Base-by-base conservation (phyloP, 2,797 vertebrate species). In the Vespertilio murinus region DNA sequence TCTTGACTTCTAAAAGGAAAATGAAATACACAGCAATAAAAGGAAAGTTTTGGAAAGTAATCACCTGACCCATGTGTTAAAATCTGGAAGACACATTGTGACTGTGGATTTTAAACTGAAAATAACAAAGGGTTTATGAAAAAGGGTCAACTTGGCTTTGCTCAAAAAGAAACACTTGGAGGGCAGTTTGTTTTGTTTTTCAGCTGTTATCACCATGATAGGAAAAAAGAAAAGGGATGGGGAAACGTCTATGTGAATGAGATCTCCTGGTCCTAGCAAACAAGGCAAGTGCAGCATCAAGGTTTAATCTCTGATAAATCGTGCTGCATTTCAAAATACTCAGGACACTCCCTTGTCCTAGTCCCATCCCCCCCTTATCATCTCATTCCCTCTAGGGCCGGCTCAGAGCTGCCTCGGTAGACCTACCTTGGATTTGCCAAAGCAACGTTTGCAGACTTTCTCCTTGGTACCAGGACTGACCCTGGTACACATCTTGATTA, bases 1-100 rank as follows among this genome's bases (percentile, higher is more conserved):
- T 85, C 80, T 75, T 95, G n/a, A 35, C n/a, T 83, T 91, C 64
- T 42, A 92, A 85, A 94, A 90, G 49, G 23, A 45, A 64, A 18
- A 45, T 1, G 10, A 35, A 74, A 14, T n/a, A n/a, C 2, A 86
- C 11, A 83, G 65, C 23, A 28, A 90, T 14, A 65, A 81, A 69
- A 83, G 12, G 85, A 91, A 71, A 18, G 28, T 70, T 67, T 74
- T 22, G 16, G 45, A 90, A 90, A 88, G 81, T n/a, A 71, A 84
- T 70, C 45, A 77, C 94, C 47, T 70, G 93, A 70, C 77, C 70
- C 33, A 25, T 65, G 64, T 67, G 47, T 88, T 28, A 74, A 56
- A 81, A 96, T 6, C 49, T 16, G 8, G 64, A n/a, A 49, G 9
- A 59, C 13, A 74, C 78, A 69, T 6, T 11, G 23, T 35, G 80